Base-by-base conservation (phyloP, 2,797 vertebrate genomes). In the Mormyrus proboscirostris region DNA sequence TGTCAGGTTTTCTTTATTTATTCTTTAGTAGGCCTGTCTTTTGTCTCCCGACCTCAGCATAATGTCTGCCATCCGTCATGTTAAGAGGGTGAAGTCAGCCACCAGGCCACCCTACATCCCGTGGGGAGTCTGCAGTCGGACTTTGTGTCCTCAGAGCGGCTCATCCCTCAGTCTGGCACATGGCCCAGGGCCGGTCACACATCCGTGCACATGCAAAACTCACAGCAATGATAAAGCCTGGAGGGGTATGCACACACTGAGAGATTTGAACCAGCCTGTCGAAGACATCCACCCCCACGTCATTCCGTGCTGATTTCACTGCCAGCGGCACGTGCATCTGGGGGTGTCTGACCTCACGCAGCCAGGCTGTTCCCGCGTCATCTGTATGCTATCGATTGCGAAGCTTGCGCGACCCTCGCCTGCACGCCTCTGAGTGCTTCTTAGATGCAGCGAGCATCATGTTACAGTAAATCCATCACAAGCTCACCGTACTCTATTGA, bases 61-160 rank as follows among this genome's bases (percentile, higher is more conserved):
- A 93, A 93, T 94, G 91, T 89, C 90, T 44, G 0, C 14, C 88
- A 93, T 94, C 91, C 51, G 92, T 93, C 92, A 93, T 89, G 1
- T 73, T 92, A 93, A 94, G 90, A 87, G 91, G 86, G 16, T 92
- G 91, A 91, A 49, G 86, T 82, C 89, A 51, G 65, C 12, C 69
- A 14, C 53, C 25, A 19, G 69, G 69, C 41, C 76, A 44, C 86
- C 50, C 53, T 87, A 3, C 89, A 49, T 82, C 51, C 86, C 44
- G 47, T 2, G 38, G 76, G 76, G 76, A 82, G 19, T 44, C 38
- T 82, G 76, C 76, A 82, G 41, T 47, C 76, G 38, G 16, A 41
- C 41, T 82, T 82, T 47, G 38, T 47, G 73, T 82, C 76, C 41
- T 82, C 38, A 7, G 19, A 22, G 76, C 19, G 29, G 76, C 76